Evolutionary conservation across 2,113 vertebrate species (phyloP), one percentile per base, ranked within the genome.

Genomic region (Anser brachyrhynchus): DNA sequence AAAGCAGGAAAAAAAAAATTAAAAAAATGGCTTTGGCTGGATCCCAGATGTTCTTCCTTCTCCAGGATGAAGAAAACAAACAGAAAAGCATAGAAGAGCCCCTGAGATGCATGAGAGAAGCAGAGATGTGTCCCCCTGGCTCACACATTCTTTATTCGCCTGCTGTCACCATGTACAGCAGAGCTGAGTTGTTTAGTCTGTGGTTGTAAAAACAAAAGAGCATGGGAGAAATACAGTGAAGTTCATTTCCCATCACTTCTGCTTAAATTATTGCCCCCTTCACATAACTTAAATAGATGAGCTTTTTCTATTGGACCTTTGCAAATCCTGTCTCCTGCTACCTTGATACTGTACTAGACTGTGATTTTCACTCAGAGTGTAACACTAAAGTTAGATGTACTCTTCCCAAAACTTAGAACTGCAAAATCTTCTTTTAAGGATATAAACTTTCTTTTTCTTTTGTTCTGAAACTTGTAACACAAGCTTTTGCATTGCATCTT

Each of bases 51-150:
- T 64, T 80, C 41, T 43, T 66, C n/a, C 41, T 78, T 78, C 46
- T 84, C 49, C 39, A 72, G 22, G 15, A 57, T 21, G 43, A 76
- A 49, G 9, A 9, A 84, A 46, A 65, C 9, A 13, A 65, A 61
- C 77, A 64, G 25, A 25, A 84, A 92, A 82, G 43, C 14, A 28
- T 23, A 52, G 31, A 94, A 80, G 25, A 64, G n/a, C 7, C n/a
- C 11, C 57, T 31, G 25, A 49, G 23, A 35, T 58, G 3, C 44
- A 69, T 35, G 39, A 90, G n/a, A 85, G 43, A 43, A 72, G 4
- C 8, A 33, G 5, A 11, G 11, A 55, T 35, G n/a, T 4, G 15
- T 54, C 7, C 2, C 1, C 9, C 35, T 37, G 22, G 16, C 22
- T 75, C 74, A 87, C 14, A 64, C 26, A 41, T 18, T 14, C 66